Base-by-base conservation (phyloP, 2,797 vertebrate species). In the Macropodus opercularis region DNA sequence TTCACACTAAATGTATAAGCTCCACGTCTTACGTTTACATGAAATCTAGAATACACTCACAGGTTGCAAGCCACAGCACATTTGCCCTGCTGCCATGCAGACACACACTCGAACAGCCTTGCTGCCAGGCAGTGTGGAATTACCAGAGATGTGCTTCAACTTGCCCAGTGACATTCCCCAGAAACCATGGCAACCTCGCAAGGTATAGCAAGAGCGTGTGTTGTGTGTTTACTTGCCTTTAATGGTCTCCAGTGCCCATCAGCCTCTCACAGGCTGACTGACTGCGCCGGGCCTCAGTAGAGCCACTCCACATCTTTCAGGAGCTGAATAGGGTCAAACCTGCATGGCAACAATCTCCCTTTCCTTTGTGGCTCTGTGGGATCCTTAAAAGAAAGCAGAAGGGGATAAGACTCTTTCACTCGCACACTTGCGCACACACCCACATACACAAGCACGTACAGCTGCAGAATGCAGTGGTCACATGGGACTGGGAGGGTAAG, bases 261-360 rank as follows among this genome's bases (percentile, higher is more conserved):
- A 77, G 79, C 68, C 66, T 72, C 63, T 59, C 64, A 77, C 56
- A 62, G 66, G 19, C 52, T 59, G 74, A 74, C 73, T 63, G 75
- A 81, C 79, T 67, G 65, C 59, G 52, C 51, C 12, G 17, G 76
- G 72, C 75, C 60, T 79, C 41, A 6, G 69, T 74, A 50, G 51
- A 83, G 71, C 81, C 82, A 88, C 88, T 87, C 71, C 73, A 85
- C 77, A 77, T 77, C 87, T 84, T 86, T 88, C 80, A 85, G 75
- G 63, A 63, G 69, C 75, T 89, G 81, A 90, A 89, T 83, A 81
- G 89, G 89, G 84, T 91, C 87, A 91, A 85, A 84, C 83, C 80
- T 84, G 89, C 88, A 86, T 90, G 83, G 88, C 85, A 89, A 89
- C 87, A 89, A 90, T 88, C 87, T 87, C 75, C 71, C 70, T 69